Evolutionary conservation across 1,140 invertebrate species (phyloP), one percentile per base, ranked within the genome.

Genomic region (Ladona fulva): DNA sequence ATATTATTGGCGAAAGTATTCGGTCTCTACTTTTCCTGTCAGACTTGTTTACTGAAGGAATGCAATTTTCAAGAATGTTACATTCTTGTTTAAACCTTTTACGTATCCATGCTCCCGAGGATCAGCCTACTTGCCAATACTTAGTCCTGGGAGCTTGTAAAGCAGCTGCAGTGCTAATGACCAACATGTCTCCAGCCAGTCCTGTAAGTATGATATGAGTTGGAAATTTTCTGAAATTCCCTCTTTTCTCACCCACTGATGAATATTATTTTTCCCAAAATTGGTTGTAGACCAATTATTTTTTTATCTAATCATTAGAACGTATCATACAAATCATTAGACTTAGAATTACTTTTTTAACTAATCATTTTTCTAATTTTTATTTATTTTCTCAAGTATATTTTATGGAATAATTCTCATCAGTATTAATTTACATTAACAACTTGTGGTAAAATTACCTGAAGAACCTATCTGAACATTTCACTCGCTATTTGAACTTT

Each of bases 61-160:
- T 86, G 0, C 92, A 94, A 82, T 93, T 90, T 83, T 87, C 89
- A 79, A 93, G 92, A 92, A 91, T 94, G 90, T 83, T 93, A 74
- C 88, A 91, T 77, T 87, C 87, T 0, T 90, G 91, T 80, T 80
- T 92, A 52, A 89, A 91, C 66, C 83, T 94, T 1, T 86, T 88
- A n/a, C 89, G 87, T 79, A 83, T 82, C 25, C 91, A 93, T 81
- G 87, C 88, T 0, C 77, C 84, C 0, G 92, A 94, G 82, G 92
- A 94, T 85, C 91, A 92, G 82, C 87, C 93, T n/a, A 81, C 92
- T 14, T 87, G 88, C 81, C 90, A 91, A 80, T 92, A 92, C 82
- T 82, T 94, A 10, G 87, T 90, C 22, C 83, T 93, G n/a, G 91
- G 89, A 8, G 86, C 90, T 24, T 90, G 90, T 80, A 93, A 93